These are phyloP conservation scores for Dendrophyllia cribrosa DNA, from an alignment of 64 coral and sea anemone genomes.

Conservation along the genomic window DNA sequence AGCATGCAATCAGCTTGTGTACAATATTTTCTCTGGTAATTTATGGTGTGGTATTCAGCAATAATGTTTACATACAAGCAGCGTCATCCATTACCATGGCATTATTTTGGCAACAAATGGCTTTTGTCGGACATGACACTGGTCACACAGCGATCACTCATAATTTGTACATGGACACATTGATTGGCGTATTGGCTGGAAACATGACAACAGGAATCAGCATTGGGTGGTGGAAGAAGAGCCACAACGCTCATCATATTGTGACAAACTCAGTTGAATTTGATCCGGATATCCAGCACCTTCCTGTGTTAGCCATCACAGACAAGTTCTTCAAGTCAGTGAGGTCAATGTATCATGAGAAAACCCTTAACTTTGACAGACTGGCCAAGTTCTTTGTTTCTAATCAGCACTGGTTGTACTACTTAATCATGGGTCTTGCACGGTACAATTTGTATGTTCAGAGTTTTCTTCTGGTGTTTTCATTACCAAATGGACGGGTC, in stretches of 20 bases:
- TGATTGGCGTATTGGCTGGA: constrained; percentile 88
- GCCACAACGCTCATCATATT: constrained; percentile 98
- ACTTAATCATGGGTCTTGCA: constrained; percentile 92
- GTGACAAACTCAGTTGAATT: constrained; percentile 98
- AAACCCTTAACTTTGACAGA: constrained; percentile 76
- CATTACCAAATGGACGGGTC: constrained; percentile 58
- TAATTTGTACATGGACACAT: constrained; percentile 63
- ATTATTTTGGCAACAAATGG: constrained; percentile 95
- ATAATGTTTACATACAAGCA: constrained; percentile 72
- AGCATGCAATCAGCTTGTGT: constrained; percentile 33
- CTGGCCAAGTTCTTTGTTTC: constrained; percentile 91
- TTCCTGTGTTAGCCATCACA: constrained; percentile 93
- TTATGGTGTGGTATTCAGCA: constrained; percentile 83
- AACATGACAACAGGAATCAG: constrained; percentile 93
- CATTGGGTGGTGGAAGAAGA: constrained; percentile 98
- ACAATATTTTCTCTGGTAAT: constrained; percentile 64
- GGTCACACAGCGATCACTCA: constrained; percentile 93
- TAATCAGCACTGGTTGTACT: constrained; percentile 91
- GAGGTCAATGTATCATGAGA: constrained; percentile 91
- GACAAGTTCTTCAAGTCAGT: constrained; percentile 98
- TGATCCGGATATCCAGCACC: constrained; percentile 98
- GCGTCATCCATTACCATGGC: constrained; percentile 75
- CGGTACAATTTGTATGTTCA: constrained; percentile 94
- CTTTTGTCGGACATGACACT: constrained; percentile 95
- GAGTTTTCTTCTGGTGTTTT: constrained; percentile 84